These are phyloP conservation scores for Mesorhabditis belari DNA, from an alignment of 2,888 invertebrate genomes.

Conservation along the genomic window DNA sequence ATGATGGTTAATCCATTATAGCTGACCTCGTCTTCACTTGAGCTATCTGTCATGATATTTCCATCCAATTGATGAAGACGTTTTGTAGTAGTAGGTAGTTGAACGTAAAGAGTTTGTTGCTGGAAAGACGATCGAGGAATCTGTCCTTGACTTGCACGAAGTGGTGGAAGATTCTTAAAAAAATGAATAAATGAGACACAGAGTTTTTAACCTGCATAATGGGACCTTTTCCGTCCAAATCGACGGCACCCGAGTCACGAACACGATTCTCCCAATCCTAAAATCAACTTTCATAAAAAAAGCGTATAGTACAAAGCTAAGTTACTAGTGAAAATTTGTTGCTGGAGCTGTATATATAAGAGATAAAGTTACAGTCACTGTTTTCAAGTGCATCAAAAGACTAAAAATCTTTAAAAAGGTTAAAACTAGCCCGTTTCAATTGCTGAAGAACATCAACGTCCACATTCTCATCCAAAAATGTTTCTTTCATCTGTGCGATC, in stretches of 20 bases:
- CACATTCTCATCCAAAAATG: constrained; percentile 91
- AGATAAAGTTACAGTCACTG: too few species aligned
- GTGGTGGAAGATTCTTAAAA: neutral
- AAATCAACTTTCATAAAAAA: too few species aligned
- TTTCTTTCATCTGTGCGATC: constrained; percentile 70
- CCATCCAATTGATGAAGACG: constrained; percentile 34
- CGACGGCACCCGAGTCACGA: constrained; percentile 39
- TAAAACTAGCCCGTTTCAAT: constrained; percentile 80
- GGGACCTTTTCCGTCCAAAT: constrained; percentile 25
- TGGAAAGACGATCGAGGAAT: neutral
- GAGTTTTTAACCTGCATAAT: constrained; percentile 1
- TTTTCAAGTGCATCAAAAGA: too few species aligned
- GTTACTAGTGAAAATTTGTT: too few species aligned
- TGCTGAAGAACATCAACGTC: constrained; percentile 93
- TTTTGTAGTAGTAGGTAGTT: too few species aligned
- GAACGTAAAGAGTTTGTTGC: constrained; percentile 9
- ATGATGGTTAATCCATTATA: too few species aligned
- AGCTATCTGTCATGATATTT: constrained; percentile 41
- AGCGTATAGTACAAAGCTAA: too few species aligned
- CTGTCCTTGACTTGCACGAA: neutral
- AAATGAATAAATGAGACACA: neutral
- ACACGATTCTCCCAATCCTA: constrained; percentile 49
- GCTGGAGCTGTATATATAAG: too few species aligned
- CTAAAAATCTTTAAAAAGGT: too few species aligned
- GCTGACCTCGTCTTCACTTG: constrained; percentile 34